A percentile compares a stretch with the other conserved stretches of the same genome.
Conservation (phyloP, 2,797 vertebrate species). For the Salmo trutta region DNA sequence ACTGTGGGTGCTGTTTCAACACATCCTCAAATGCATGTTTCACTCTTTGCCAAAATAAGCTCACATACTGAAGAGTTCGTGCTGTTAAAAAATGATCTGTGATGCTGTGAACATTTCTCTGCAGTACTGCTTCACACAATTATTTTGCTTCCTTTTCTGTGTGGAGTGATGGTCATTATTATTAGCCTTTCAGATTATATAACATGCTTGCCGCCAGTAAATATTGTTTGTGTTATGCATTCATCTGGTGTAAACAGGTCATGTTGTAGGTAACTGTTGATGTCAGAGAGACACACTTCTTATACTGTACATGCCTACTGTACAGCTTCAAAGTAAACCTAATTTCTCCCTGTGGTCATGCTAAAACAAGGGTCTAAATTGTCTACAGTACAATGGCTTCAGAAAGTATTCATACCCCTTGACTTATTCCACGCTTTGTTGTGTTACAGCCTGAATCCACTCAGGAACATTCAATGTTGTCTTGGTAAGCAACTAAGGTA, state of each 20-base stretch:
- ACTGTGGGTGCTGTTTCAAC: not conserved
- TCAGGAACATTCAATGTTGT: too few species aligned
- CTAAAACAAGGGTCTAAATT: not conserved
- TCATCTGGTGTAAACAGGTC: not conserved
- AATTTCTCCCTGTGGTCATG: not conserved
- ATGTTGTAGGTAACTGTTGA: not conserved
- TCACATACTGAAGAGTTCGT: not conserved
- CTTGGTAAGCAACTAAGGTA: too few species aligned
- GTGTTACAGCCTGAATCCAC: too few species aligned
- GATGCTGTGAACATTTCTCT: not conserved
- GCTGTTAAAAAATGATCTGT: not conserved
- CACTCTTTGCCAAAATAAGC: not conserved
- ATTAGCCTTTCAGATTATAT: not conserved
- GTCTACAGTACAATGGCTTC: not conserved
- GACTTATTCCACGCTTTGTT: too few species aligned
- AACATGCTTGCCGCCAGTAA: not conserved
- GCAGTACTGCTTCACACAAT: not conserved
- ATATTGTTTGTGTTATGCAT: not conserved
- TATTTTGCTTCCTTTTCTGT: not conserved
- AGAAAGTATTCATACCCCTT: too few species aligned
- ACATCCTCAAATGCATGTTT: not conserved
- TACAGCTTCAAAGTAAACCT: too few species aligned
- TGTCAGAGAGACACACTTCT: not conserved
- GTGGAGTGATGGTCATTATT: not conserved
- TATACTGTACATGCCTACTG: not conserved